Percentiles rank a stretch among this genome's conserved stretches.
Conservation (phyloP, 2,888 invertebrate genomes). For the Orthonevra nobilis region DNA sequence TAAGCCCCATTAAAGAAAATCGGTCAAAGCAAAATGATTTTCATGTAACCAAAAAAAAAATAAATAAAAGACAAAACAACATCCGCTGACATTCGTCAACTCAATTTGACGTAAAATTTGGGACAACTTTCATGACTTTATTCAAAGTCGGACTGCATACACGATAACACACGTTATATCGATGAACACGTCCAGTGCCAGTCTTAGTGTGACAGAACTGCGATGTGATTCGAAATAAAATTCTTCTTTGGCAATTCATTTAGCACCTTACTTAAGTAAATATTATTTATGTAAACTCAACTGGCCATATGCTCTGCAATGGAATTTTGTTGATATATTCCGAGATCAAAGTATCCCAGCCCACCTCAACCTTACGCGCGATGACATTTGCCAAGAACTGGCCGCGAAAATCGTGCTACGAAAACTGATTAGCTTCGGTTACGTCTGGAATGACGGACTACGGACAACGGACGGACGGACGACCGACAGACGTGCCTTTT, state of each 20-base stretch:
- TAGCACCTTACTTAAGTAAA: conserved; percentile 30
- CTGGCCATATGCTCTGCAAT: not conserved
- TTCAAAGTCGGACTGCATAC: too few relatives aligned
- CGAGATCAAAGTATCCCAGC: too few relatives aligned
- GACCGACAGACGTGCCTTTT: conserved; percentile 10
- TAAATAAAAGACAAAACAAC: too few relatives aligned
- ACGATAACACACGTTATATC: too few relatives aligned
- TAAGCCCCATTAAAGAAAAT: too few relatives aligned
- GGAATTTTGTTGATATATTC: conserved; percentile 14
- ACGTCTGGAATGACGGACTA: not conserved
- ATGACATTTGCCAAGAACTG: conserved; percentile 46
- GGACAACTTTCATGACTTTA: conserved; percentile 4
- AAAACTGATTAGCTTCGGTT: conserved; percentile 43
- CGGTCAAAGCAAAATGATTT: too few relatives aligned
- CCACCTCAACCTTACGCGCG: not conserved
- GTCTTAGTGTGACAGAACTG: conserved; percentile 18
- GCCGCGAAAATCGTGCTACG: conserved; percentile 48
- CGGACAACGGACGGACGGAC: too few relatives aligned
- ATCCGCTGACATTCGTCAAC: not conserved
- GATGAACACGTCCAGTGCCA: conserved; percentile 11
- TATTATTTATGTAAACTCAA: conserved; percentile 23
- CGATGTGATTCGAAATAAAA: not conserved
- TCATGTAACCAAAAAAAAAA: too few relatives aligned
- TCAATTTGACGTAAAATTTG: not conserved
- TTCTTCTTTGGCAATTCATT: conserved; percentile 23